Base-by-base conservation (phyloP, 2,113 vertebrate species). In the Cephalopholis sonnerati region DNA sequence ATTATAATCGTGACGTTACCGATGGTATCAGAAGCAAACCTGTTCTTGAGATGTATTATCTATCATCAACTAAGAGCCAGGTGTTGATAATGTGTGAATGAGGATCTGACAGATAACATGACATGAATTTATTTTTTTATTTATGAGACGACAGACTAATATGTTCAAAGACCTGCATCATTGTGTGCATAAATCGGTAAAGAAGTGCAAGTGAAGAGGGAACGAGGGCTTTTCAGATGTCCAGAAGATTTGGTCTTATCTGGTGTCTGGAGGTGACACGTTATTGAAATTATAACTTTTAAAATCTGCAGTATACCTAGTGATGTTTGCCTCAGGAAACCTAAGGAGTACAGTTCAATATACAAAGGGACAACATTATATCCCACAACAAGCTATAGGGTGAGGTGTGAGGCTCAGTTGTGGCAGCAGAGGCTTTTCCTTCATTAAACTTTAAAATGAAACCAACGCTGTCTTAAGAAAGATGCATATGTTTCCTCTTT, bases 361-460 rank as follows among this genome's bases (percentile, higher is more conserved):
- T 22, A 63, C 22, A 57, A 54, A 61, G 46, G 24, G 39, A 66
- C 36, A 17, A 32, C 41, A 53, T 77, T 74, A 53, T 48, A 57
- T 69, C 27, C 39, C 5, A 20, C 55, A 59, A 74, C 24, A 69
- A 46, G 74, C 55, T 48, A 25, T 15, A 53, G 17, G 5, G 20
- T 20, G 32, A 53, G 69, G 53, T 55, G 48, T 62, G 58, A 57
- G 61, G 55, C 50, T 66, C 25, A 62, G 39, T 22, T 39, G 39
- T 36, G 57, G 51, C 54, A 50, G 36, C 44, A 53, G 51, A 41
- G 63, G 46, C 24, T 51, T 70, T 80, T 65, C 12, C 20, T 68
- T 27, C 67, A 78, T 82, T 82, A 74, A 86, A 82, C n/a, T 57
- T 48, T 73, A 58, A 67, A 82, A 71, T 51, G 44, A 81, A 63